These are phyloP conservation scores for Macrobrachium nipponense DNA, from an alignment of 1,140 invertebrate genomes.

Conservation along the genomic window DNA sequence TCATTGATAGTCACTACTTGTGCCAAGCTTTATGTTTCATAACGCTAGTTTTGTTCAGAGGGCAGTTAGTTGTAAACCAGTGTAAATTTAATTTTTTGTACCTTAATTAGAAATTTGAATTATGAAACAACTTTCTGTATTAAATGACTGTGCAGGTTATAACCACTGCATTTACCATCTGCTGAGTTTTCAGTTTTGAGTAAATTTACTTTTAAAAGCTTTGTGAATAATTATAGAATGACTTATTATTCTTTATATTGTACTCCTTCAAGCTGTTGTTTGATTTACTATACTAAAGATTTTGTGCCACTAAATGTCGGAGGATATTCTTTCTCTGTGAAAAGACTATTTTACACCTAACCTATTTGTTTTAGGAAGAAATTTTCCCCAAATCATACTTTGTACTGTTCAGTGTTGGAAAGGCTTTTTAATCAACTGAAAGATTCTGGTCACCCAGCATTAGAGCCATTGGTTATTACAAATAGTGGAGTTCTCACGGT, in stretches of 20 bases:
- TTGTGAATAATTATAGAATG: too few relatives aligned
- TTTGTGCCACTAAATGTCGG: too few relatives aligned
- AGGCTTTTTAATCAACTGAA: conserved; percentile 53
- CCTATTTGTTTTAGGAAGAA: background rate
- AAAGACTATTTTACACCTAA: background rate
- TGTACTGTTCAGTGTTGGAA: conserved; percentile 36
- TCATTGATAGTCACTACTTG: background rate
- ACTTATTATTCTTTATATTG: too few relatives aligned
- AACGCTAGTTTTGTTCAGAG: too few relatives aligned
- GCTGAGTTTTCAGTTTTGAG: too few relatives aligned
- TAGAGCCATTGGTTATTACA: conserved; percentile 42
- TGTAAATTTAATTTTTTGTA: too few relatives aligned
- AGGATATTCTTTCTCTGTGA: background rate
- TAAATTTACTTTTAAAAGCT: too few relatives aligned
- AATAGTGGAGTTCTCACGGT: conserved; percentile 41
- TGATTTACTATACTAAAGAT: too few relatives aligned
- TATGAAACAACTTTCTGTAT: too few relatives aligned
- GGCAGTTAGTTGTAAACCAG: too few relatives aligned
- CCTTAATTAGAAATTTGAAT: too few relatives aligned
- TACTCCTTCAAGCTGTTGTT: too few relatives aligned
- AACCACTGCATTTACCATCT: background rate
- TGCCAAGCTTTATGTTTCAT: background rate
- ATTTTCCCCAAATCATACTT: background rate
- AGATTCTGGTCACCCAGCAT: conserved; percentile 43
- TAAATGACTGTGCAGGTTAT: background rate